A percentile compares a stretch with the other conserved stretches of the same genome.
Conservation (phyloP, 2,113 vertebrate genomes). For the Pyrgilauda ruficollis region DNA sequence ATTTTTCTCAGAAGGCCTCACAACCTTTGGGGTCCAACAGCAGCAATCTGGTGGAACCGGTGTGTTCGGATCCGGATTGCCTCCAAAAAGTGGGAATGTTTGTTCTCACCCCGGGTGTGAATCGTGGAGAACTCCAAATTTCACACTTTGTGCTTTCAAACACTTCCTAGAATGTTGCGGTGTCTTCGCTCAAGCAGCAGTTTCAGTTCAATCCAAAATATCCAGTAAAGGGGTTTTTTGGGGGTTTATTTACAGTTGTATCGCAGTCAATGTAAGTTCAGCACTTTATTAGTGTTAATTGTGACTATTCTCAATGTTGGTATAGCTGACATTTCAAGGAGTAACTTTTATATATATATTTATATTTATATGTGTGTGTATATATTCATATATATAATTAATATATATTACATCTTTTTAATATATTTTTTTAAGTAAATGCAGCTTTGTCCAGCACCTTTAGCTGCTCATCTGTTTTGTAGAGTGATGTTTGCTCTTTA, state of each 20-base stretch:
- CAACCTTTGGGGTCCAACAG: neutral
- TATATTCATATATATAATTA: no score
- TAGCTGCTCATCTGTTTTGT: neutral
- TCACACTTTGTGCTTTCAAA: neutral
- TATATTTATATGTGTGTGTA: no score
- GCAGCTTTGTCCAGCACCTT: neutral
- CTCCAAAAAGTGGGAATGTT: neutral
- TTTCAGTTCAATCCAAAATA: neutral
- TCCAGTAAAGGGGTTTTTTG: neutral
- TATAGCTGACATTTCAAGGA: neutral
- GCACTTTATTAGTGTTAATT: neutral
- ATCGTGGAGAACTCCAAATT: neutral
- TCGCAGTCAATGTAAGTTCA: neutral
- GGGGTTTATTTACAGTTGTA: neutral
- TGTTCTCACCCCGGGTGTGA: neutral
- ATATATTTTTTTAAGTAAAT: neutral
- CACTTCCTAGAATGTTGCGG: rapidly evolving
- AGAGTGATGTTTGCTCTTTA: neutral
- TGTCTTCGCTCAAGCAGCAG: neutral
- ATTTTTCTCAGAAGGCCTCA: neutral
- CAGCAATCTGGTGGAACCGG: neutral
- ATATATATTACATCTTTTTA: no score
- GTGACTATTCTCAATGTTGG: rapidly evolving
- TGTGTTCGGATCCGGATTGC: neutral
- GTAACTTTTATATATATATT: neutral